Evolutionary conservation across 2,113 vertebrate species (phyloP), one percentile per base, ranked within the genome.

Genomic region (Etheostoma spectabile): DNA sequence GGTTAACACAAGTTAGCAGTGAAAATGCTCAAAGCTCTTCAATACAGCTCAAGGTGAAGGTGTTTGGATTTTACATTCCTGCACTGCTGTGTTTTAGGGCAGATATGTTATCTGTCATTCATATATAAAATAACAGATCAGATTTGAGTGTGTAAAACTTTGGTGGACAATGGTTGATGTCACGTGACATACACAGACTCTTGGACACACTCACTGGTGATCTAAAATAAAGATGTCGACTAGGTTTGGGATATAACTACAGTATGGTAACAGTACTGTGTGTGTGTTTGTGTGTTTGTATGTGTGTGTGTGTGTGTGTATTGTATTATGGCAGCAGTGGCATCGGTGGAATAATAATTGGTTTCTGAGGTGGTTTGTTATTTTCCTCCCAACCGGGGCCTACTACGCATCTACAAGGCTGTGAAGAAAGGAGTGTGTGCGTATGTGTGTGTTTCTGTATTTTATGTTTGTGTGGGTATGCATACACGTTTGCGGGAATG

Each of bases 281-380:
- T 57, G 19, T 76, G 46, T 67, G 33, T 57, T 35, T 69, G 70
- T 73, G 60, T 84, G 68, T 84, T 61, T 46, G 75, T 73, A n/a
- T 76, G 46, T 67, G 33, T 57, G 35, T 69, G 70, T 73, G 60
- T 84, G 68, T 84, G 64, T 46, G 75, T 73, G 48, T 60, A 77
- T 59, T 83, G 75, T 66, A 64, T 65, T 74, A 64, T 74, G 55
- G 63, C 65, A 85, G 65, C 42, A 73, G 70, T 74, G 80, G 67
- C 77, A 62, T 64, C 24, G 46, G 65, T 63, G 64, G 15, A 71
- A 81, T 68, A 74, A 88, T 84, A 82, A 88, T 74, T 87, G 63
- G 62, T 82, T 90, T 86, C 83, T 83, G 60, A 82, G 84, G 60
- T 55, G 24, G 77, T 86, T 86, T 85, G 24, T 84, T 65, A 55